phyloP scores from a whole-genome alignment of 53 echinoderm and acorn worm species.

The Echinarachnius parma region DNA sequence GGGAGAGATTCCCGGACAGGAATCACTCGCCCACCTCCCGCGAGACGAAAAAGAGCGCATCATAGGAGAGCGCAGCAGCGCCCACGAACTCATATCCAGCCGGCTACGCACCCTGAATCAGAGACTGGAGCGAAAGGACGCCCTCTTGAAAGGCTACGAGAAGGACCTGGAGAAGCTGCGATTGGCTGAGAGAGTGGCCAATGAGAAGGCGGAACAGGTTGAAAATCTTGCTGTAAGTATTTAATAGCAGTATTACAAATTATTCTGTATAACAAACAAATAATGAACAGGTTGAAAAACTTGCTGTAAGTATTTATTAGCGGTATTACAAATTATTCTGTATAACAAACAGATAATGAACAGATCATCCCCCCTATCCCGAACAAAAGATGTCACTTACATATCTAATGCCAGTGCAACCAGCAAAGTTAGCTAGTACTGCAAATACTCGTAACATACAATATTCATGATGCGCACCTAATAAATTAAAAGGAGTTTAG shows the following conservation, averaged over 20 bases:
- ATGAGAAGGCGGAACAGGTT: conserved; percentile 84
- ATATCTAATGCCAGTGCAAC: too few relatives aligned
- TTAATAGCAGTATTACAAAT: too few relatives aligned
- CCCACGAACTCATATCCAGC: conserved; percentile 75
- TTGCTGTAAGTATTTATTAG: conserved; percentile 63
- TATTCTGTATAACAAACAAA: too few relatives aligned
- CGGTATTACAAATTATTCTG: too few relatives aligned
- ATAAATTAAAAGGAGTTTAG: too few relatives aligned
- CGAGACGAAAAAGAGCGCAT: conserved; percentile 81
- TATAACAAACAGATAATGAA: too few relatives aligned
- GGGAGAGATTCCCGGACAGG: conserved; percentile 85
- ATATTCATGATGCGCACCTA: too few relatives aligned
- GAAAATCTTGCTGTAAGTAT: conserved; percentile 81
- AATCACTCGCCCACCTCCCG: conserved; percentile 84
- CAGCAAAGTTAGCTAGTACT: too few relatives aligned
- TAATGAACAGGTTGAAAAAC: conserved; percentile 80
- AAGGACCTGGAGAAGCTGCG: conserved; percentile 94
- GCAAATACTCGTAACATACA: too few relatives aligned
- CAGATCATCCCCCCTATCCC: too few relatives aligned
- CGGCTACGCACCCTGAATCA: conserved; percentile 85
- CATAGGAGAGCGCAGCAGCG: conserved; percentile 54
- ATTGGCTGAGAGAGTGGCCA: conserved; percentile 87
- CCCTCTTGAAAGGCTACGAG: conserved; percentile 84
- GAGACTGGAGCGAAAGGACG: conserved; percentile 93
- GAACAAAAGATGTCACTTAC: too few relatives aligned